Percentiles rank a stretch among this genome's conserved stretches.
These are phyloP conservation scores for Porites rus DNA, from an alignment of 92 coral and sea anemone species.

Conservation along the genomic window DNA sequence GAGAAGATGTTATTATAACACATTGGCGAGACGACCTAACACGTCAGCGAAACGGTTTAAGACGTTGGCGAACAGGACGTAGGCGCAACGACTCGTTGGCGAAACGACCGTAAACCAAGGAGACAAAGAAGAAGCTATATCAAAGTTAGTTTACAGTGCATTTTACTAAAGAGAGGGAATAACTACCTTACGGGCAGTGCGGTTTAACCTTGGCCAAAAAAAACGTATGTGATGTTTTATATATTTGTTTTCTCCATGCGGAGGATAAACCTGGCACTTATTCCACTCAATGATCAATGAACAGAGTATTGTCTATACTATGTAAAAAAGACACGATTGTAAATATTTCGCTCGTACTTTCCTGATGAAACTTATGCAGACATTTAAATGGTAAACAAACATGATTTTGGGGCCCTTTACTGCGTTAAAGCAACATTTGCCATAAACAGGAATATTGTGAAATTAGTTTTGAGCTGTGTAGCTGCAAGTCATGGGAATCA, in stretches of 20 bases:
- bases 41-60: too few relatives aligned
- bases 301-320: not conserved
- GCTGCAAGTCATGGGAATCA: not conserved
- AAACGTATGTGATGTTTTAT: not conserved
- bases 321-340: conserved; percentile 20
- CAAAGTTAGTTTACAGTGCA: too few relatives aligned
- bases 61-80: too few relatives aligned
- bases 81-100: too few relatives aligned
- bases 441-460: not conserved
- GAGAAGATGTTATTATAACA: too few relatives aligned
- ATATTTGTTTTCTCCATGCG: not conserved
- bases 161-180: too few relatives aligned
- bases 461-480: not conserved
- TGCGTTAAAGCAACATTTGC: conserved; percentile 2
- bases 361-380: not conserved
- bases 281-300: not conserved
- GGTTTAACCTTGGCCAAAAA: not conserved
- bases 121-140: too few relatives aligned
- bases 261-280: not conserved
- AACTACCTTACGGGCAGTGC: not conserved
- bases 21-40: too few relatives aligned
- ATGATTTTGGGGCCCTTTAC: not conserved
- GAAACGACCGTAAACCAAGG: too few relatives aligned
- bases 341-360: not conserved
- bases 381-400: not conserved